A percentile compares a stretch with the other conserved stretches of the same genome.
Conservation (phyloP, 1,140 invertebrate genomes). For the Conus ventricosus region DNA sequence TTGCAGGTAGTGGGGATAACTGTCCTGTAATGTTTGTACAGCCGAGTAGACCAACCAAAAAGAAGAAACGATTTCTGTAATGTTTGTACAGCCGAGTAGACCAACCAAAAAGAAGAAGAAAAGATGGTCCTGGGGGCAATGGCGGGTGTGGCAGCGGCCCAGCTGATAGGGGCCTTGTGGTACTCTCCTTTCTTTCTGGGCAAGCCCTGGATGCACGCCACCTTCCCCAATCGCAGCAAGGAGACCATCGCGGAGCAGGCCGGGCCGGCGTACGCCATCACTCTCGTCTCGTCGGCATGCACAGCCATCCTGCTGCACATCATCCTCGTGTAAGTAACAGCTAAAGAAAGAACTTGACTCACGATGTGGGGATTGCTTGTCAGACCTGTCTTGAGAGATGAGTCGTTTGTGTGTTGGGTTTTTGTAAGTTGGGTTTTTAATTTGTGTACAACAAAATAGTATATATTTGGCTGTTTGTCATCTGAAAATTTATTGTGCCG, state of each 20-base stretch:
- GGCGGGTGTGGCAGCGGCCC: background rate
- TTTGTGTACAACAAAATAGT: no score
- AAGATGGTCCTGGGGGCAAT: constrained; percentile 26
- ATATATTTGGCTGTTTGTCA: no score
- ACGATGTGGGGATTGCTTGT: no score
- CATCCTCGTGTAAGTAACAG: constrained; percentile 16
- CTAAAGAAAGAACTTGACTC: no score
- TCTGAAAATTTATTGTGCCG: no score
- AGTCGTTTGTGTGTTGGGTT: no score
- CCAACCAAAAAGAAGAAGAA: background rate
- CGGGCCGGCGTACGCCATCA: background rate
- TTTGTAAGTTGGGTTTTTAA: no score
- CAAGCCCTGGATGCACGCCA: constrained; percentile 3
- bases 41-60: no score
- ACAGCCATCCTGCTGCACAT: constrained; percentile 4
- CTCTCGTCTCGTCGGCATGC: constrained; percentile 13
- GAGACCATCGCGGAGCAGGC: background rate
- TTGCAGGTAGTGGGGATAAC: no score
- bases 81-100: no score
- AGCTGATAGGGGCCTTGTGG: background rate
- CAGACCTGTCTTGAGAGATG: no score
- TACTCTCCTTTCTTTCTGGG: constrained; percentile 21
- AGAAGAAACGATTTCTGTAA: background rate
- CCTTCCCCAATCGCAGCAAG: constrained; percentile 9
- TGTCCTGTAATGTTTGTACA: no score